Evolutionary conservation across 1,140 invertebrate genomes (phyloP).

Genomic region (Bombus huntii): DNA sequence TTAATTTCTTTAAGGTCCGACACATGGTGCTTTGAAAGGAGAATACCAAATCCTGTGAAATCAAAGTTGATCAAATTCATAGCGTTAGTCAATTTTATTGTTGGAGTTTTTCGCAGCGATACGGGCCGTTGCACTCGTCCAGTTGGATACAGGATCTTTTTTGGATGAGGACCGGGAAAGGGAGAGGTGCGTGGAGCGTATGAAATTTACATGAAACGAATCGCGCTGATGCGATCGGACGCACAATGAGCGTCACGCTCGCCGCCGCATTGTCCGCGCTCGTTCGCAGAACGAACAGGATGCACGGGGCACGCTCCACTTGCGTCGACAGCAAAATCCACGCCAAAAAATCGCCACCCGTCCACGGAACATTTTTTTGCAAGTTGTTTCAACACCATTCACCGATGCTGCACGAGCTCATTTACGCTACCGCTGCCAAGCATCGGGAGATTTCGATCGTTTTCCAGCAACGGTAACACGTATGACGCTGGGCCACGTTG

Average conservation of each 20-base stretch:
- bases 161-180: not conserved
- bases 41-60: not conserved
- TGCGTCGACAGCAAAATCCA: constrained; percentile 6
- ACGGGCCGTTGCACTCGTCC: not conserved
- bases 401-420: not conserved
- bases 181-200: not conserved
- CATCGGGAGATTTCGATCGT: too few relatives aligned
- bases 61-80: too few relatives aligned
- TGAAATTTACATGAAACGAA: constrained; percentile 48
- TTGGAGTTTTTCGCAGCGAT: not conserved
- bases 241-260: constrained; percentile 41
- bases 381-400: not conserved
- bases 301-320: constrained; percentile 36
- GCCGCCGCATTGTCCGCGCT: constrained; percentile 35
- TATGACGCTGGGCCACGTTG: too few relatives aligned
- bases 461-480: not conserved
- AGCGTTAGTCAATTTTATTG: not conserved
- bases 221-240: constrained; percentile 38
- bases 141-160: not conserved
- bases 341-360: not conserved
- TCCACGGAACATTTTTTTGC: not conserved
- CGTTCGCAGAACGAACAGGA: constrained; percentile 51
- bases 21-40: not conserved
- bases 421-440: not conserved
- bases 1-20: too few relatives aligned